Base-by-base conservation (phyloP, 2,888 invertebrate species). In the Tethea ocularis region DNA sequence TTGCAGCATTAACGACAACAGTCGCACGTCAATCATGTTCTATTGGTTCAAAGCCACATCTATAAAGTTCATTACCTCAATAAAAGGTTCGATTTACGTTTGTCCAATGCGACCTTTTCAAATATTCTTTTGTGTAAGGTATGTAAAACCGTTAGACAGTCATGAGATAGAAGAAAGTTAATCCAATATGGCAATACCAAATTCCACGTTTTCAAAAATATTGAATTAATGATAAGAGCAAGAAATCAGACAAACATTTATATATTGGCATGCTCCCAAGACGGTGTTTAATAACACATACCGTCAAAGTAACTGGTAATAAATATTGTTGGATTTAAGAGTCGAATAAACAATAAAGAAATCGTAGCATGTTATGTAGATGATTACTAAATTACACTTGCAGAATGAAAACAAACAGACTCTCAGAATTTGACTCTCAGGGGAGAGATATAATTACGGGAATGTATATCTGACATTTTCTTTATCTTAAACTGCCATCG, bases 1-100 rank as follows among this genome's bases (percentile, higher is more conserved):
- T n/a, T n/a, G n/a, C 76, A 76, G 72, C 68, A 72, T 64, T 71
- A 74, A 71, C 78, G 79, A 80, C 83, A 78, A 82, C 78, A 75
- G 78, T 88, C 89, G 77, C 86, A 88, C 88, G 86, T 84, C 91
- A 87, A 91, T 91, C 88, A 83, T 76, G 77, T 81, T 88, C 83
- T 85, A 91, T 90, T 86, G 83, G 87, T 88, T 88, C 90, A 91
- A 89, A 89, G 90, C 82, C 89, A 88, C 83, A 85, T 89, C 85
- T 83, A 87, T 89, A 87, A 85, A 87, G 86, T 88, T 88, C 86
- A 87, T 86, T 87, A 87, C 77, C 81, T 86, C 82, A 83, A 86
- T 85, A 75, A 81, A 79, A 77, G 66, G 70, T 78, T 75, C 74
- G 72, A 83, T 84, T 83, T 81, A 77, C 74, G 76, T 78, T 71